Evolutionary conservation across 2,888 invertebrate genomes (phyloP), one percentile per base, ranked within the genome.

Genomic region (Cataglyphis rosenhaueri): DNA sequence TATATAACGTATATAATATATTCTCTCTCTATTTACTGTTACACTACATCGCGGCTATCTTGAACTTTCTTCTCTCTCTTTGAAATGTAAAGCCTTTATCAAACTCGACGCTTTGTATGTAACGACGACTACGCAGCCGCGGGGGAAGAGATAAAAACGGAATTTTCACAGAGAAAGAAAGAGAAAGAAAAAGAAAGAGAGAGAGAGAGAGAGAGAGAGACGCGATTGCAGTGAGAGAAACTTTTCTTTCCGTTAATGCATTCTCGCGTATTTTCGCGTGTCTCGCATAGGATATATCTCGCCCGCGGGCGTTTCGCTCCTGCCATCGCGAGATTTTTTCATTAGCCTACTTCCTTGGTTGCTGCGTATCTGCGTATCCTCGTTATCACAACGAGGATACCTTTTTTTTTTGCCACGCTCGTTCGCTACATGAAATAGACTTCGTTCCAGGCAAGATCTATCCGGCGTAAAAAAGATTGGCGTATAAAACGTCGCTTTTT

Each of bases 371-470:
- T 25, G 52, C 32, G 44, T 32, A 32, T 32, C 15, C n/a, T 48
- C 44, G 38, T 32, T 57, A 38, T 62, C 55, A 6, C 35, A 8
- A 55, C 29, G 2, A 29, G 29, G 2, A 29, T 29, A 29, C 32
- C 18, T 21, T 21, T 21, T 21, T 21, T 64, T 41, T 29, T 21
- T 21, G 41, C 12, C 41, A 15, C 32, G 73, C 41, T 41, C 38
- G 62, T 74, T 81, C 41, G 41, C 52, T 18, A 62, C 81, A 48
- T 44, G 59, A 48, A 59, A 73, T 6, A 35, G 44, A 79, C 41
- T 55, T 70, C 70, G 29, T 64, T 57, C 81, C 12, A 18, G 5
- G 15, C 15, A 21, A 76, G 84, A 81, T 82, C 78, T 79, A 84
- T 83, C 71, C 78, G 59, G 61, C 74, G 83, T 66, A 61, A 83